Conservation (phyloP, 1,140 invertebrate species). For the Nasonia giraulti region DNA sequence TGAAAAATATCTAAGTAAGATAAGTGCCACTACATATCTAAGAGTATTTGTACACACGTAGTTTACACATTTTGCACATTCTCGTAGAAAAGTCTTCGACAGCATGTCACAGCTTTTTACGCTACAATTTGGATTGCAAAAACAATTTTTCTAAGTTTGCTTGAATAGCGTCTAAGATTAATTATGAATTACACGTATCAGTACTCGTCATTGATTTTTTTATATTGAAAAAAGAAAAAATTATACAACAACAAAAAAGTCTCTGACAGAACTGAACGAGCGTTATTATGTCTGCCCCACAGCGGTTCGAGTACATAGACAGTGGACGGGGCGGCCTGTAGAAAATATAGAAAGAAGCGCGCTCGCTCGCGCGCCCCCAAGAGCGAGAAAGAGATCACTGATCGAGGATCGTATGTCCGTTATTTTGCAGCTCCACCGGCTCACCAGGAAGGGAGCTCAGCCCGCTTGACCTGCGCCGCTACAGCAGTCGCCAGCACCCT, state of each 20-base stretch:
- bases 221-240: not conserved
- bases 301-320: constrained; percentile 75
- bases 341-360: constrained; percentile 50
- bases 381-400: constrained; percentile 35
- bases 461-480: constrained; percentile 66
- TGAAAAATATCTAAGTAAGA: constrained; percentile 27
- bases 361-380: too few relatives aligned
- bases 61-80: not conserved
- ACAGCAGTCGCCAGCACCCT: not conserved
- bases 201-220: too few relatives aligned
- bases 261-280: constrained; percentile 35
- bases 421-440: constrained; percentile 74
- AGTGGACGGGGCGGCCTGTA: constrained; percentile 71
- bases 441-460: constrained; percentile 71
- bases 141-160: too few relatives aligned
- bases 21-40: constrained; percentile 2
- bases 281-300: constrained; percentile 61
- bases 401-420: constrained; percentile 51
- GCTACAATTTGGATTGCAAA: too few relatives aligned
- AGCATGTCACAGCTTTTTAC: too few relatives aligned
- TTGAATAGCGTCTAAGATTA: too few relatives aligned
- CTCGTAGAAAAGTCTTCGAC: not conserved
- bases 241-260: constrained; percentile 3
- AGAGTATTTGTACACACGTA: not conserved
- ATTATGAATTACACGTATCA: too few relatives aligned